Evolutionary conservation across 2,113 vertebrate species (phyloP), one percentile per base, ranked within the genome.

Genomic region (Myodes glareolus): DNA sequence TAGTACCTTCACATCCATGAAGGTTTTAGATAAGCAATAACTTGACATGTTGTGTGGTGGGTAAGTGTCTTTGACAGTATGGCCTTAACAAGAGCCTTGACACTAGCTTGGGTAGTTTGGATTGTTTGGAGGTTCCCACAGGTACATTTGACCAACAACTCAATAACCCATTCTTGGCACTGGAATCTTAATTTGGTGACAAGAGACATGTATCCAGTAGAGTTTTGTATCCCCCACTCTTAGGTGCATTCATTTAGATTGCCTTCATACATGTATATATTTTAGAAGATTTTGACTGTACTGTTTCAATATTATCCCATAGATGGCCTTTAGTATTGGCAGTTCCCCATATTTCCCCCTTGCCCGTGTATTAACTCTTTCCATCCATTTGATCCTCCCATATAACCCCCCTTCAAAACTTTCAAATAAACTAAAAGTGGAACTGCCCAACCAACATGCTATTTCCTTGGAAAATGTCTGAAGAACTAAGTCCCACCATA

Each of bases 1-100:
- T 31, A 52, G 31, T 52, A 52, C 8, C 16, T 9, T 17, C 8
- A 12, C 50, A 21, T 31, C 0, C 1, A 7, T 33, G 50, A 52
- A 80, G 47, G 31, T 33, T 33, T 11, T 68, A 33, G 67, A 14
- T 33, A 14, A 5, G 13, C 14, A 80, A 17, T 52, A 52, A 50
- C 17, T 80, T 1, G 17, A 52, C 7, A 21, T 52, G 47, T 52
- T 80, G 47, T 36, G 31, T 80, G 11, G 31, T 52, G 19, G 55
- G 47, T 52, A 50, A 47, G 47, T 80, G 17, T 80, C 31, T 52
- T 52, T 31, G 36, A 31, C 31, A 80, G 47, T 80, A 19, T 17
- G 33, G 50, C 45, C 4, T 36, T 52, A 52, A 50, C 31, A 80
- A 52, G 17, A 29, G 8, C 31, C 16, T 80, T 36, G 8, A 33